phyloP scores from a whole-genome alignment of 2,113 vertebrate genomes.

The Sarotherodon lohbergeri region DNA sequence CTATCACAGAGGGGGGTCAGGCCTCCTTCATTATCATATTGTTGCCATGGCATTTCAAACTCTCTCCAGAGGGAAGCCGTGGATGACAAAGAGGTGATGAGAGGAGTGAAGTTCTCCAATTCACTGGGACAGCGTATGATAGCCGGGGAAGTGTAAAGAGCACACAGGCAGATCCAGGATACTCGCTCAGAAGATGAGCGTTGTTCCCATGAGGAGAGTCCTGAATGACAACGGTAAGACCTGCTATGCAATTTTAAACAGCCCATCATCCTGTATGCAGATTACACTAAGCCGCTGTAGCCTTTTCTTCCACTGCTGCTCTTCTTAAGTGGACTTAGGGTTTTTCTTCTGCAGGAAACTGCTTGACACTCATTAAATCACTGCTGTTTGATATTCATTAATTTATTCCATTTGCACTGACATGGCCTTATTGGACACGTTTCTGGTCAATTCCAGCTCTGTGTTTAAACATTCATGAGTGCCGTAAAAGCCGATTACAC shows the following conservation, averaged over 20 bases:
- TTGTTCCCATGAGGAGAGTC: background rate
- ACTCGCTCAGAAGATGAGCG: constrained; percentile 10
- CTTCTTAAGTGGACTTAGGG: constrained; percentile 42
- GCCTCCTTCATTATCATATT: constrained; percentile 58
- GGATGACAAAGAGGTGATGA: constrained; percentile 15
- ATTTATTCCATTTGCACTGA: constrained; percentile 36
- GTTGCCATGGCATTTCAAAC: constrained; percentile 62
- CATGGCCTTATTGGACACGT: constrained; percentile 25
- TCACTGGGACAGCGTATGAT: background rate
- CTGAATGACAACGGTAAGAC: constrained; percentile 54
- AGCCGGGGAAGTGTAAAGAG: background rate
- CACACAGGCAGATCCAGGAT: background rate
- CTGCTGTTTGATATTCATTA: constrained; percentile 44
- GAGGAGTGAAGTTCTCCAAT: background rate
- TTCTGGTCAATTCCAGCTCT: constrained; percentile 28
- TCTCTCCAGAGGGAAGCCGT: background rate
- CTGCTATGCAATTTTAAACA: constrained; percentile 57
- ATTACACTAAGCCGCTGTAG: constrained; percentile 56
- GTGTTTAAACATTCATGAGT: constrained; percentile 19
- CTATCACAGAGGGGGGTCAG: background rate
- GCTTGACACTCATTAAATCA: constrained; percentile 39
- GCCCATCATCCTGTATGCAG: constrained; percentile 45
- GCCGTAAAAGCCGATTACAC: constrained; percentile 35
- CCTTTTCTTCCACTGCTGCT: constrained; percentile 30
- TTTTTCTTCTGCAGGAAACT: constrained; percentile 8